Evolutionary conservation across 2,888 invertebrate genomes (phyloP), one percentile per base, ranked within the genome.

Genomic region (Panopea generosa): DNA sequence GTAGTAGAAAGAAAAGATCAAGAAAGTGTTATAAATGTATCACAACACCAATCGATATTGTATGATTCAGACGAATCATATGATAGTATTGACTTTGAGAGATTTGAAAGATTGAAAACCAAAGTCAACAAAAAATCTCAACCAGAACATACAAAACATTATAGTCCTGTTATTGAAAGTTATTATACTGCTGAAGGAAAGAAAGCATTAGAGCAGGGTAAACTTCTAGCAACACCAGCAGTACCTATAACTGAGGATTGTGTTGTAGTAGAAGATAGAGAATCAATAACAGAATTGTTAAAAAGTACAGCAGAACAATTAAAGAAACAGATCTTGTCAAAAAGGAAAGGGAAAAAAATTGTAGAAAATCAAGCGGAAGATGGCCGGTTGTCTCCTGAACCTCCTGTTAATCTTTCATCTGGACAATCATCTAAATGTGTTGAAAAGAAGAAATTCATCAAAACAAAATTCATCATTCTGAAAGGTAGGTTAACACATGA

Each of bases 401-500:
- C 33, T 33, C 33, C 33, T 11, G 11, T 4, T 33, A 11, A 7
- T 33, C 6, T 33, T 33, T 33, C 33, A 33, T 33, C 33, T 7
- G 33, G 6, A 7, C 33, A 11, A 33, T 33, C 33, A 11, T 33
- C 33, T 11, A 33, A 11, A 33, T 4, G 33, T 33, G 11, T 33
- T 11, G 11, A 4, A 47, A 40, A 43, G 40, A 77, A 77, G 49
- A 72, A 45, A 52, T 68, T 50, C 59, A 68, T 72, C 53, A 77
- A 72, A 40, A 69, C 77, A 18, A 77, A 77, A 47, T 69, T 77
- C 56, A 72, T 77, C 20, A 77, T 77, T 29, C 50, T 77, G 26
- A 72, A 77, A 69, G 77, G 77, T 77, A 60, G 63, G 50, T 7
- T n/a, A n/a, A n/a, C n/a, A n/a, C n/a, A n/a, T n/a, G n/a, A n/a